Evolutionary conservation across 2,888 invertebrate genomes (phyloP), one percentile per base, ranked within the genome.

Genomic region (Temnothorax rugatulus): DNA sequence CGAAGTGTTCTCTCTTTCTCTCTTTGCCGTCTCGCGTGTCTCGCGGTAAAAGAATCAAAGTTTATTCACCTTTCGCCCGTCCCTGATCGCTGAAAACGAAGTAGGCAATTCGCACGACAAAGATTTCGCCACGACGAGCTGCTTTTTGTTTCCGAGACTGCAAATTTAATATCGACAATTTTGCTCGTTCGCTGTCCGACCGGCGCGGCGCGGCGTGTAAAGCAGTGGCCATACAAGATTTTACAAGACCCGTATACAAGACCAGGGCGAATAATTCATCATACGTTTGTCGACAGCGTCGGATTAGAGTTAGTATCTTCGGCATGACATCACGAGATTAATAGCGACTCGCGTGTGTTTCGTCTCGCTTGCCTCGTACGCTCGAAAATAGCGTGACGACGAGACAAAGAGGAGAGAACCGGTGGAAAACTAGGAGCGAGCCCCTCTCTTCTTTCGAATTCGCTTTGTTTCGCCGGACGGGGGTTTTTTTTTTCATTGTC

Each of bases 251-350:
- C 1, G 25, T 25, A 2, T 9, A 47, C n/a, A 21, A 18, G 21
- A 59, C 34, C 34, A 47, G 18, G 50, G 18, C 29, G 73, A 73
- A 77, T 83, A 77, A 84, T 84, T 79, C 82, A 52, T 82, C 84
- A 63, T 41, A 44, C 15, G 50, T 54, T 73, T 52, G 74, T 69
- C 63, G 82, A 83, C 74, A 75, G 57, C 57, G 34, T 57, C 8
- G 25, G 76, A 64, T 63, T 69, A 38, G 81, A 66, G 79, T 79
- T 84, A 63, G 82, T 82, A 84, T 86, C 88, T 61, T 75, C 13
- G 25, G 38, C 11, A 38, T 76, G 76, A 63, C 84, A 73, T 83
- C 75, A 41, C 61, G 82, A 85, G 88, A 88, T 88, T 86, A 88
- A 88, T 86, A 79, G 68, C 68, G 41, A 61, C 77, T 66, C 64